Evolutionary conservation across 2,113 vertebrate species (phyloP).

Genomic region (Apeltes quadracus): DNA sequence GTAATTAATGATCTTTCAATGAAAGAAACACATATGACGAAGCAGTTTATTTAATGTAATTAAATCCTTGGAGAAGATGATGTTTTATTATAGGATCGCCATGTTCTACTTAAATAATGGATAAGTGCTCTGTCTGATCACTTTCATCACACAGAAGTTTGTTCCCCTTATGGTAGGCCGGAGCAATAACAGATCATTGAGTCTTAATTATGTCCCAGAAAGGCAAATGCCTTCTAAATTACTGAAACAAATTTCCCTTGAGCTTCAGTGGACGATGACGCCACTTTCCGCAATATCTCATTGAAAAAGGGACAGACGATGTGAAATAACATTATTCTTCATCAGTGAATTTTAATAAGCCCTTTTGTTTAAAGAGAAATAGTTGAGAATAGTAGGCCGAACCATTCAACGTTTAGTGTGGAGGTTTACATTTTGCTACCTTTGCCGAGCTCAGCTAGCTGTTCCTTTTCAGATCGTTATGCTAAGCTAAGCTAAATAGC

Average conservation of each 20-base stretch:
- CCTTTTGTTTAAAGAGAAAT: slow-evolving; percentile 10
- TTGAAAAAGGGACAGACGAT: slow-evolving; percentile 10
- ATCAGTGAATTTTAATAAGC: slow-evolving; percentile 12
- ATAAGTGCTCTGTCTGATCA: slow-evolving; percentile 11
- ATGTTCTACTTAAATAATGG: neutral
- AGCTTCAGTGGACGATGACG: neutral
- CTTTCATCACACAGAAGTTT: slow-evolving; percentile 21
- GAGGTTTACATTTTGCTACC: neutral
- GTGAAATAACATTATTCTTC: slow-evolving; percentile 24
- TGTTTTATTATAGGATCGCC: neutral
- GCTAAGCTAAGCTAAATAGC: neutral
- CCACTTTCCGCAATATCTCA: neutral
- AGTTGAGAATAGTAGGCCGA: neutral
- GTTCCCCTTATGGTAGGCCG: slow-evolving; percentile 20
- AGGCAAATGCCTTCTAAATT: slow-evolving; percentile 24
- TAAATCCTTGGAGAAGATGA: neutral
- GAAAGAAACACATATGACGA: neutral
- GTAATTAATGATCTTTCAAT: neutral
- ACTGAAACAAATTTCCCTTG: neutral
- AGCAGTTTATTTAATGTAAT: neutral
- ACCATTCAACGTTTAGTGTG: neutral
- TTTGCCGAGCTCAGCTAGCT: neutral
- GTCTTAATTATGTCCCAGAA: slow-evolving; percentile 33
- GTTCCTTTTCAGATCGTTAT: neutral
- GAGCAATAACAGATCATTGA: slow-evolving; percentile 36